Base-by-base conservation (phyloP, 1,140 invertebrate species). In the Panagrolaimus sp. region DNA sequence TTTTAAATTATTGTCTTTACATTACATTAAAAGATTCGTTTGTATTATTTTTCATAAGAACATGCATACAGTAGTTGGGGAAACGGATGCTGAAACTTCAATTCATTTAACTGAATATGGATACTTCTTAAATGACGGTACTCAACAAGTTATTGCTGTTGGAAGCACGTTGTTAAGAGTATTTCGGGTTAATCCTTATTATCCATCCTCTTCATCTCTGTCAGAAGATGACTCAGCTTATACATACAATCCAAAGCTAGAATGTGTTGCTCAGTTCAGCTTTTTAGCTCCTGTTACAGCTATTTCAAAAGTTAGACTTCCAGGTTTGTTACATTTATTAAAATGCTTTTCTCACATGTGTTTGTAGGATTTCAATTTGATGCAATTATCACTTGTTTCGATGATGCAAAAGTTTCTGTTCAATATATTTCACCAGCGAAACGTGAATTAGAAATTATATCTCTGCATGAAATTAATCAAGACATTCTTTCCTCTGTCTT, bases 81-180 rank as follows among this genome's bases (percentile, higher is more conserved):
- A 82, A 72, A 82, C 80, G 1, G 80, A 82, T 63, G 72, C 92
- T 10, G 89, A 94, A 0, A 97, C 94, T 0, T 90, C 90, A 0
- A 90, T 98, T 21, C 95, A 98, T 84, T 91, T 94, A 83, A 89
- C 90, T 28, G 89, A 96, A 10, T 92, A 91, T 78, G 98, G 95
- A 81, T 89, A 93, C 80, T 98, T 99, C 84, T 93, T 96, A 81
- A 92, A 90, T 84, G 88, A 89, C 69, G 86, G 88, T 6, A 94
- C 97, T 83, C 91, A 91, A 84, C 94, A 93, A 82, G 87, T 98
- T 55, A 89, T 98, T 15, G 90, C 94, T 24, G 91, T 92, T 64
- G 92, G 94, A 21, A 90, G 90, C 6, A 96, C 96, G 86, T 88
- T 92, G 71, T 87, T 99, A 26, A 89, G 93, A 81, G 90, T 98